A percentile compares a stretch with the other conserved stretches of the same genome.
Conservation (phyloP, 2,888 invertebrate genomes). For the Oscheius myriophilus region DNA sequence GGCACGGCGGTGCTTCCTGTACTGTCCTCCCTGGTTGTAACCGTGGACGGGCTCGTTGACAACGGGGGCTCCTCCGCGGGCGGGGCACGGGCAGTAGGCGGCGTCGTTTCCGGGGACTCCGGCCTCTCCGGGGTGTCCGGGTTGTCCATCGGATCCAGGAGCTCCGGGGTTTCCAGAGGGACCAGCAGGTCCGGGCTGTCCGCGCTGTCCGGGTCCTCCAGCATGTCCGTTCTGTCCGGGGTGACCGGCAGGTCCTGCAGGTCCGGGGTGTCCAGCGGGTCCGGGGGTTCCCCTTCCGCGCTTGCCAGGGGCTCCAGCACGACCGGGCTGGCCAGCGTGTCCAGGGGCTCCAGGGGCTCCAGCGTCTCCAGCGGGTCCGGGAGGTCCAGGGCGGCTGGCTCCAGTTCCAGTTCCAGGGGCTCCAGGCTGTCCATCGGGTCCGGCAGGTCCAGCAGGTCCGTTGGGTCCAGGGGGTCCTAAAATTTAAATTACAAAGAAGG, state of each 20-base stretch:
- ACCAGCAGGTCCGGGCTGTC: constrained; percentile 32
- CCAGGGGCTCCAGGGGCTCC: constrained; percentile 49
- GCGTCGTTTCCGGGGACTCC: background rate
- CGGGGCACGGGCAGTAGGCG: constrained; percentile 7
- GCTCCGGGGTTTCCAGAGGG: constrained; percentile 33
- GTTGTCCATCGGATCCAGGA: background rate
- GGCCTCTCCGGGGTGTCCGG: constrained; percentile 1
- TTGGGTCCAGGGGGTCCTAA: constrained; percentile 46
- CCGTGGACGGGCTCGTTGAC: too few species aligned
- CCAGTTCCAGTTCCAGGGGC: constrained; percentile 44
- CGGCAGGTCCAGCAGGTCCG: constrained; percentile 52
- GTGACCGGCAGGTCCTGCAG: background rate
- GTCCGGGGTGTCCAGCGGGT: constrained; percentile 33
- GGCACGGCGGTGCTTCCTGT: background rate
- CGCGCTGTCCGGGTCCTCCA: constrained; percentile 25
- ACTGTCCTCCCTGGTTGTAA: background rate
- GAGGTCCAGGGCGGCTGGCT: constrained; percentile 38
- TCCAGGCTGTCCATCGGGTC: constrained; percentile 53
- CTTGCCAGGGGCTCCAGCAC: constrained; percentile 30
- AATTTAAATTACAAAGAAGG: constrained; percentile 1
- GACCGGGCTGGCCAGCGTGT: constrained; percentile 18
- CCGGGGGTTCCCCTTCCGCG: constrained; percentile 45
- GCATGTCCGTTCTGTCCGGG: background rate
- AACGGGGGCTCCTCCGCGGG: background rate
- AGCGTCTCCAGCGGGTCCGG: constrained; percentile 44